A percentile compares a stretch with the other conserved stretches of the same genome.
These are phyloP conservation scores for Macrotus californicus DNA, from an alignment of 2,113 vertebrate species.

Conservation along the genomic window DNA sequence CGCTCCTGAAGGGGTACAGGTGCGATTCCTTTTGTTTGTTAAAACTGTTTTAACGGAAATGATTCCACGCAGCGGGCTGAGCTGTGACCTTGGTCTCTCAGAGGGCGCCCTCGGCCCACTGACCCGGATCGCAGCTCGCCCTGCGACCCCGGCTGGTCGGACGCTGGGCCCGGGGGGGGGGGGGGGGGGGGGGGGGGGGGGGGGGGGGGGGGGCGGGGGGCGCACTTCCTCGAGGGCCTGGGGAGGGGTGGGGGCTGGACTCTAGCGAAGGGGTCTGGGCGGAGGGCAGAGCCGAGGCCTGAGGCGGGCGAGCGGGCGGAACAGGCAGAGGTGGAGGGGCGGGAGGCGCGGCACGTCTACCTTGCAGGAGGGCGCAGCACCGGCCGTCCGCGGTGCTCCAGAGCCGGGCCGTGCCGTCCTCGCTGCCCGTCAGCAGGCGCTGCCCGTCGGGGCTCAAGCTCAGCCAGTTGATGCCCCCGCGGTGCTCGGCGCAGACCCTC, in stretches of 20 bases:
- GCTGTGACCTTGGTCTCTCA: neutral
- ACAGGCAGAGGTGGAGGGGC: neutral
- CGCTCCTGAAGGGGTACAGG: neutral
- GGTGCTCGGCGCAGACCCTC: conserved; percentile 82
- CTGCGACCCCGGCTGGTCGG: neutral
- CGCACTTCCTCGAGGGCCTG: no score
- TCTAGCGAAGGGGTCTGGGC: neutral
- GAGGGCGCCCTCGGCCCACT: neutral
- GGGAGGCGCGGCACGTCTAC: conserved; percentile 61
- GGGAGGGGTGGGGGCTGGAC: neutral
- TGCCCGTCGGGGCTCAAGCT: conserved; percentile 85
- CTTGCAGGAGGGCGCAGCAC: conserved; percentile 82
- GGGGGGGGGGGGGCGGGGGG: neutral
- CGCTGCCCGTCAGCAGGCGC: conserved; percentile 84
- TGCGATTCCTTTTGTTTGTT: neutral
- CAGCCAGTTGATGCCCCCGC: conserved; percentile 86
- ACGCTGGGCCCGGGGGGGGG: neutral
- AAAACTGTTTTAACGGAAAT: neutral
- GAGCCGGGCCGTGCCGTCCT: conserved; percentile 84
- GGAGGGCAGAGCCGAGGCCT: no score
- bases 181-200: neutral
- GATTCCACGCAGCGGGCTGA: neutral
- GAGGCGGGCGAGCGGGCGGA: neutral
- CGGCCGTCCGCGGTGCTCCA: conserved; percentile 84
- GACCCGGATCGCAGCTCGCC: neutral